These are phyloP conservation scores for Phortica magna DNA, from an alignment of 2,888 invertebrate genomes.

Conservation along the genomic window DNA sequence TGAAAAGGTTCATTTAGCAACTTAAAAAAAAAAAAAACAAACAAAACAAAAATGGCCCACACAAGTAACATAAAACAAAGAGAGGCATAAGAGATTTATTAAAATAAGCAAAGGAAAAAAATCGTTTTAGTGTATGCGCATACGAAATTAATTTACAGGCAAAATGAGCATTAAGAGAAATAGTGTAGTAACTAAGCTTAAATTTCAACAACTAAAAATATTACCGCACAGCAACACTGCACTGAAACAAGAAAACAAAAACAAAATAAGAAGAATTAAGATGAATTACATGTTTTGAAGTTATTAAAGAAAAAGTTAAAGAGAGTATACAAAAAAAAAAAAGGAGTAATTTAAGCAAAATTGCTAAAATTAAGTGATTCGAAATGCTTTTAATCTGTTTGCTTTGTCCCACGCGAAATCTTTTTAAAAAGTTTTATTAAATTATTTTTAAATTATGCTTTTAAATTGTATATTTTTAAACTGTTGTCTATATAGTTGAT, in stretches of 20 bases:
- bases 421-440: conserved; percentile 16
- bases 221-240: conserved; percentile 1
- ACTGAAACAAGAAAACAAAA: conserved; percentile 4
- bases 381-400: conserved; percentile 64
- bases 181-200: conserved; percentile 16
- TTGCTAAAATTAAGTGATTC: no score
- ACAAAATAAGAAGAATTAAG: background rate
- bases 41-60: conserved; percentile 7
- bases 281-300: conserved; percentile 17
- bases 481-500: conserved; percentile 5
- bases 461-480: conserved; percentile 58
- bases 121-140: background rate
- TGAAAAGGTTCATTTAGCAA: background rate
- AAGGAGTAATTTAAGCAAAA: conserved; percentile 43
- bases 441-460: conserved; percentile 43
- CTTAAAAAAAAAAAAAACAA: conserved; percentile 5
- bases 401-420: conserved; percentile 35
- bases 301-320: conserved; percentile 7
- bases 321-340: conserved; percentile 16
- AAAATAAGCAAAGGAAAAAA: background rate
- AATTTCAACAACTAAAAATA: background rate
- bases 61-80: background rate
- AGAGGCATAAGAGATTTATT: background rate
- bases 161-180: background rate
- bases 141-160: conserved; percentile 12